A percentile compares a stretch with the other conserved stretches of the same genome.
Conservation (phyloP, 2,888 invertebrate species). For the Sinhomidia bicolor region DNA sequence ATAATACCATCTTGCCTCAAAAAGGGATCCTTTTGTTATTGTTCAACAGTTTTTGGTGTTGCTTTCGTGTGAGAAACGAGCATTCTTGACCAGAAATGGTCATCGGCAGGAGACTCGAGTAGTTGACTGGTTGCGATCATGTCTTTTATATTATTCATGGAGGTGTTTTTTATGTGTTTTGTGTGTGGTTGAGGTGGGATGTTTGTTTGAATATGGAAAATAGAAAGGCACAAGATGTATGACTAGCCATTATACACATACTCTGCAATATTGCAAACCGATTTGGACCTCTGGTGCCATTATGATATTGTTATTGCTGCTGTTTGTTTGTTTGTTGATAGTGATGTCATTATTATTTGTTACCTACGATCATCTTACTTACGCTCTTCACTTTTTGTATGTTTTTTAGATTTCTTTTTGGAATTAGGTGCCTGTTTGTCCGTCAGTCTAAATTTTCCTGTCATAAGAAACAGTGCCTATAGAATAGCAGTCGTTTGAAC, state of each 20-base stretch:
- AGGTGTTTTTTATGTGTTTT: constrained; percentile 58
- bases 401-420: neutral
- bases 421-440: neutral
- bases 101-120: no score
- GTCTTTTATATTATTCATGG: constrained; percentile 47
- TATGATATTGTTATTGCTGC: neutral
- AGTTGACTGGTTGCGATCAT: constrained; percentile 48
- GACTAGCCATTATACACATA: neutral
- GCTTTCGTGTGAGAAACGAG: constrained; percentile 45
- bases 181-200: constrained; percentile 24
- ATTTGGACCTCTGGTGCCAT: constrained; percentile 26
- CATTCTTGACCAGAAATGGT: constrained; percentile 69
- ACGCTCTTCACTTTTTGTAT: neutral
- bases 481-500: no score
- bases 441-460: neutral
- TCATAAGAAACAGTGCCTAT: no score
- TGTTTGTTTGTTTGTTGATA: constrained; percentile 15
- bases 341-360: neutral
- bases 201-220: constrained; percentile 51
- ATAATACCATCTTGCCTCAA: constrained; percentile 45
- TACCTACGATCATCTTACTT: neutral
- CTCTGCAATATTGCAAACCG: neutral
- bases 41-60: constrained; percentile 45
- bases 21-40: constrained; percentile 57
- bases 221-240: constrained; percentile 35